Evolutionary conservation across 1,140 invertebrate genomes (phyloP).

Genomic region (Bombus superbus): DNA sequence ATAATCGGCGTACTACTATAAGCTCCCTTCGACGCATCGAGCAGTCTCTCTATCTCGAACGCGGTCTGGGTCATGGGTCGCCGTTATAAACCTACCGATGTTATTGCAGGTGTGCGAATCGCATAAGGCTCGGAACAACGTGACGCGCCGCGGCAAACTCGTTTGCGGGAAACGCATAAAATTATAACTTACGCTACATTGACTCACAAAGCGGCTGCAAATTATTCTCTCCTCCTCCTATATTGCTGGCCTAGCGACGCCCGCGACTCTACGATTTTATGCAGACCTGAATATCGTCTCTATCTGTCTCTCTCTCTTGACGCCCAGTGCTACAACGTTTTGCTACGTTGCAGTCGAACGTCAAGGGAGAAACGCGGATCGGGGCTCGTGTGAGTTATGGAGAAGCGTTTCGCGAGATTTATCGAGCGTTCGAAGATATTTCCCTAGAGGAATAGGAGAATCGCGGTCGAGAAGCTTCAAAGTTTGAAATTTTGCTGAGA

Average conservation of each 20-base stretch:
- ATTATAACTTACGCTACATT: conserved; percentile 54
- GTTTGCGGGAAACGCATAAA: conserved; percentile 49
- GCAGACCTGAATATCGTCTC: neutral
- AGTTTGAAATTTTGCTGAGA: neutral
- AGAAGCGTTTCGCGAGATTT: neutral
- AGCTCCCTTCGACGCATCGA: conserved; percentile 60
- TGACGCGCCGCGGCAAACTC: conserved; percentile 28
- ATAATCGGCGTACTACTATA: conserved; percentile 62
- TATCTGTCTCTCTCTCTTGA: neutral
- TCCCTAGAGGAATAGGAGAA: neutral
- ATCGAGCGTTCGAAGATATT: neutral
- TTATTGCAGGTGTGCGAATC: conserved; percentile 63
- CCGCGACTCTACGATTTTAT: neutral
- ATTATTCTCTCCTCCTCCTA: conserved; percentile 43
- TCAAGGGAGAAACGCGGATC: neutral
- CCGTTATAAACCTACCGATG: conserved; percentile 60
- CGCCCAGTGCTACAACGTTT: too few species aligned
- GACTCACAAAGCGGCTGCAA: conserved; percentile 27
- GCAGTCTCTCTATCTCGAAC: conserved; percentile 45
- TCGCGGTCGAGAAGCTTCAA: neutral
- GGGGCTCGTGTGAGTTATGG: too few species aligned
- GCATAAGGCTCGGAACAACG: conserved; percentile 9
- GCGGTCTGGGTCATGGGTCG: conserved; percentile 55
- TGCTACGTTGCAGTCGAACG: too few species aligned
- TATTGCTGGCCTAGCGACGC: neutral